Evolutionary conservation across 1,140 invertebrate genomes (phyloP), one percentile per base, ranked within the genome.

Genomic region (Pectinophora gossypiella): DNA sequence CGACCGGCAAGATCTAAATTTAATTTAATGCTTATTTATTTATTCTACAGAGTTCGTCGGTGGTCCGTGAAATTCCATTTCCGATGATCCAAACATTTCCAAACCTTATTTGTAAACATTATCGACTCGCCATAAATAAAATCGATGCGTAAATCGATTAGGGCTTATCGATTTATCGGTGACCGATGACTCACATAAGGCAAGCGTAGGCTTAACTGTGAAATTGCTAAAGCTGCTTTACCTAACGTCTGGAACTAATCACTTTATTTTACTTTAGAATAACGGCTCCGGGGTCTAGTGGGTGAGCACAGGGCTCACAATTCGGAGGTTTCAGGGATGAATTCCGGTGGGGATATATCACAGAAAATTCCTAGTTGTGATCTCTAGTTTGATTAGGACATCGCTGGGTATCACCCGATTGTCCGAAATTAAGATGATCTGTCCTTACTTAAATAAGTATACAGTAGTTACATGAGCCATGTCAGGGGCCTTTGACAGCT

Each of bases 181-280:
- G n/a, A 72, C 55, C 59, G 55, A 63, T 72, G 68, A 72, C 61
- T 69, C 64, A 70, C 36, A 16, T 35, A 52, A 22, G 36, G 50
- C 19, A 67, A 56, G 72, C 61, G 59, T 61, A 55, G 52, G 54
- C 44, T 27, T 51, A 51, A 59, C 65, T 65, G 65, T 76, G 69
- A 75, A 75, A 74, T 76, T 56, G 57, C 56, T 55, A 64, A 61
- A 58, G 61, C 45, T 56, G 54, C 56, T 45, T 55, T 58, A 65
- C 51, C 59, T 61, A 61, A 63, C 54, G 45, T 48, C 62, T 68
- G 75, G 62, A 75, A 73, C 72, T 54, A 65, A 76, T 76, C 64
- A 59, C 58, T 69, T n/a, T 72, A 61, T 46, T 61, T 62, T 42
- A 12, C 5, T n/a, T n/a, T n/a, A n/a, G n/a, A n/a, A n/a, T n/a